Base-by-base conservation (phyloP, 2,797 vertebrate species). In the Hippocampus kuda region DNA sequence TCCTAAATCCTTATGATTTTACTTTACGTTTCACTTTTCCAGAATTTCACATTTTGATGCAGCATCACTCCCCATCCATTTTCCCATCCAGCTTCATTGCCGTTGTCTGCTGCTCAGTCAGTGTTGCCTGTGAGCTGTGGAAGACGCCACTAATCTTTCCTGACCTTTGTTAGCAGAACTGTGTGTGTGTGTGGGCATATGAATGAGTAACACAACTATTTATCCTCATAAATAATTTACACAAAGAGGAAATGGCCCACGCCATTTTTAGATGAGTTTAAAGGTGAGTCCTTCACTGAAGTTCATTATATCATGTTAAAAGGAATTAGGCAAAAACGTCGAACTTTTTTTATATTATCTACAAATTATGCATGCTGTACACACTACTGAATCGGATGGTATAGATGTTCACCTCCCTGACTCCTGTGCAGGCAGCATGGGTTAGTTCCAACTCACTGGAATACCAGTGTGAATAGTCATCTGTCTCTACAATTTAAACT, bases 71-170 rank as follows among this genome's bases (percentile, higher is more conserved):
- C n/a, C 2, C 16, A 53, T 38, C 51, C 57, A 46, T 48, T 42
- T 20, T 62, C 64, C 60, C 59, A n/a, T 56, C 64, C 49, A 54
- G 18, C 49, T 51, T 22, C 16, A 62, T 24, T 8, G 53, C 63
- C 67, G 34, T 24, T 30, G 46, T 41, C 65, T 61, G 5, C 22
- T 9, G 20, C 3, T 61, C 9, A 22, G 22, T 15, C 48, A 66
- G 65, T 12, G 48, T 10, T 34, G 65, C 53, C 65, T 20, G 80
- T 75, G 83, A 84, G 74, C 82, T 60, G 80, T 71, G 69, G 84
- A 78, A 79, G 74, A 79, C 77, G 72, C 68, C 22, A 10, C 72
- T 83, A 70, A 85, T 85, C 82, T 89, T 89, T 86, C 70, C 62
- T 75, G 83, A 86, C 87, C 86, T 88, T 89, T 88, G 76, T 75